Base-by-base conservation (phyloP, 1,140 invertebrate species). In the Neodiprion pinetum region DNA sequence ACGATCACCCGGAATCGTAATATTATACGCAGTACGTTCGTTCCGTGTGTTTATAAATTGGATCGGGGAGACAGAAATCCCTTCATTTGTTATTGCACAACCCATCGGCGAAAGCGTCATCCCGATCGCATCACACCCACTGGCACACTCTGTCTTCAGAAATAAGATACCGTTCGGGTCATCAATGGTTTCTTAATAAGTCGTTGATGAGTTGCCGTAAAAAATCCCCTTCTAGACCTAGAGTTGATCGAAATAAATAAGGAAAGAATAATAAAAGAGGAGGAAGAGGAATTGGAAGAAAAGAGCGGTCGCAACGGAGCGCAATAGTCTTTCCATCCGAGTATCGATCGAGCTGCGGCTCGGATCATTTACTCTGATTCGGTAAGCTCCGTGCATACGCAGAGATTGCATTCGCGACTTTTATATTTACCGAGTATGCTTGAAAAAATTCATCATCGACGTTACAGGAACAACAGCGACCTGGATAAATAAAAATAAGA, bases 321-420 rank as follows among this genome's bases (percentile, higher is more conserved):
- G 71, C 75, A 76, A 78, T 76, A 73, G 73, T 76, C 53, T 76
- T 76, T 76, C 74, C 77, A 2, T 40, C 28, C 28, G 28, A 40
- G 28, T 40, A 40, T 40, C 28, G 28, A 40, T 40, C 28, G 5
- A 40, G 28, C 28, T 40, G 28, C 28, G 28, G 2, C 28, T 40
- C 28, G 28, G 28, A 40, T 40, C 28, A 40, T 40, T 40, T 40
- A 40, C 28, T 40, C 28, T 5, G 28, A 40, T 3, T 40, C 28
- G 28, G 28, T 5, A 40, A 40, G 28, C 28, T 40, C 28, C 28
- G 28, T 40, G 28, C 28, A 40, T 40, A 40, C 28, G 28, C 1
- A 40, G 28, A 40, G 28, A 40, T 40, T 40, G 28, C 28, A 2
- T 5, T 40, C 5, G 28, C 28, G 28, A 40, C 2, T 40, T 40